Base-by-base conservation (phyloP, 1,140 invertebrate genomes). In the Zaprionus kolodkinae region DNA sequence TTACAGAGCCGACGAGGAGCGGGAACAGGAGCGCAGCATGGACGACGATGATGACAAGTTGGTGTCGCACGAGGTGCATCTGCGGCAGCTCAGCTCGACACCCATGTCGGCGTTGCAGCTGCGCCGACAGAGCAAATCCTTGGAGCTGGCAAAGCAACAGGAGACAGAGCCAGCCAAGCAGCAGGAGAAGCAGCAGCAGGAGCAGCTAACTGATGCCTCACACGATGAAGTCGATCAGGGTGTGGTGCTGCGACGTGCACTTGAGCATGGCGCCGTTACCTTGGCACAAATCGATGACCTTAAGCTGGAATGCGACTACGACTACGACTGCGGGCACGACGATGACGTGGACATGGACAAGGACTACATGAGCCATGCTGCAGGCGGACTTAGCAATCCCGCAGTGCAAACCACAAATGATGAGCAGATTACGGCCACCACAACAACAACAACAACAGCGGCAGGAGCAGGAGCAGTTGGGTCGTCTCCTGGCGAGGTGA, bases 221-320 rank as follows among this genome's bases (percentile, higher is more conserved):
- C 17, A 57, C 13, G 66, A 64, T 13, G 80, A 73, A 5, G 17
- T 56, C 17, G 82, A 84, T 11, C 78, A 85, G 66, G 62, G 69
- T 15, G 85, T 88, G 52, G 79, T 85, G 45, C 56, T 85, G 55
- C 75, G 81, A 13, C 75, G 75, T 13, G 85, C 74, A 7, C 62
- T 54, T 36, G 72, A 79, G 25, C 85, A 74, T 69, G 86, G 81
- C 25, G 69, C 81, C 59, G 62, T 89, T 50, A 82, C 85, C 78
- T 85, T 89, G 80, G 84, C 80, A 55, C 84, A 88, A 89, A 85
- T 89, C 35, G 85, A 89, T 63, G 80, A 91, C 70, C 75, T 91
- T 27, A 77, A 80, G 50, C 62, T 81, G 56, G 83, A 79, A n/a
- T 68, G 78, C 38, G 82, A 81, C 10, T 64, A 67, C 7, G 61